Conservation (phyloP, 2,888 invertebrate genomes). For the Parasteatoda lunata region DNA sequence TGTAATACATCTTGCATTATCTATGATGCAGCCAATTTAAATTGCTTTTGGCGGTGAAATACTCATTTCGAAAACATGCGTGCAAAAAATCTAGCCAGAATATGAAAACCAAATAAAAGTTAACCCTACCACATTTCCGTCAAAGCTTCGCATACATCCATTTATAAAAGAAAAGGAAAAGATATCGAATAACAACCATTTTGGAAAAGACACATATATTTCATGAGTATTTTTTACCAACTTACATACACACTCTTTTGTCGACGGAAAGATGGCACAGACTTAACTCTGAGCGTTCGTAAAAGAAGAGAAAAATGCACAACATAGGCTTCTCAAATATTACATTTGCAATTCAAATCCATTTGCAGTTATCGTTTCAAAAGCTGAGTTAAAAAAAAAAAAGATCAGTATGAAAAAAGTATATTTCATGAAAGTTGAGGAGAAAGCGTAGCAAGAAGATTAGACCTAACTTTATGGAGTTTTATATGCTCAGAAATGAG, state of each 20-base stretch:
- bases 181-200: slow-evolving; percentile 22
- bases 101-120: no score
- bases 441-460: slow-evolving; percentile 36
- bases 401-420: slow-evolving; percentile 28
- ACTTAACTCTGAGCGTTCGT: slow-evolving; percentile 17
- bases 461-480: slow-evolving; percentile 38
- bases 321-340: slow-evolving; percentile 48
- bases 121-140: no score
- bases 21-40: no score
- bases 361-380: slow-evolving; percentile 36
- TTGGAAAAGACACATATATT: slow-evolving; percentile 17
- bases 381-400: slow-evolving; percentile 40
- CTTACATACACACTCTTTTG: slow-evolving; percentile 24
- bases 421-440: slow-evolving; percentile 48
- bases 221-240: slow-evolving; percentile 28
- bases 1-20: no score
- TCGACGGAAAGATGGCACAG: slow-evolving; percentile 20
- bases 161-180: background rate
- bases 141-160: background rate
- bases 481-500: slow-evolving; percentile 53
- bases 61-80: no score
- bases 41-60: no score
- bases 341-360: slow-evolving; percentile 57
- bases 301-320: slow-evolving; percentile 24
- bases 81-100: no score